Conservation (phyloP, 2,797 vertebrate genomes). For the Chaunax sp. region DNA sequence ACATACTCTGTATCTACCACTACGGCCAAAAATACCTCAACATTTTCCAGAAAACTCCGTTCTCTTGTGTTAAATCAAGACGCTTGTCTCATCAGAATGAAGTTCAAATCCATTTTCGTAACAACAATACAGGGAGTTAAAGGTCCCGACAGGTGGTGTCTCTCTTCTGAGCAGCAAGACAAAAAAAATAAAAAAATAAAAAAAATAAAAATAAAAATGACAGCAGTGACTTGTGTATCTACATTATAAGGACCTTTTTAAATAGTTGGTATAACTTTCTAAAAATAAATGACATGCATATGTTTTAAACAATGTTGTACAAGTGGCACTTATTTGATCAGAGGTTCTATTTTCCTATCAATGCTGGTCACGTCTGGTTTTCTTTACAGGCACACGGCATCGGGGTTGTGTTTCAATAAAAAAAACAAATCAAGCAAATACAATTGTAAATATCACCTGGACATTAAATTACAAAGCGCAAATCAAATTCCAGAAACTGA, state of each 20-base stretch:
- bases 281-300: constrained; percentile 77
- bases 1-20: constrained; percentile 51
- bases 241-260: constrained; percentile 70
- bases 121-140: constrained; percentile 50
- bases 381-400: constrained; percentile 8
- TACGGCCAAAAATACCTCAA: constrained; percentile 67
- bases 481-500: no score
- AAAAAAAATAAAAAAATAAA: constrained; percentile 24
- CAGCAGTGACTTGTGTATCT: constrained; percentile 50
- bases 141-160: constrained; percentile 59
- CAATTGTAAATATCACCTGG: neutral
- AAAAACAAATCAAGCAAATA: neutral
- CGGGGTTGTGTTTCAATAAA: constrained; percentile 5
- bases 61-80: constrained; percentile 72
- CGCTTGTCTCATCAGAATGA: constrained; percentile 57
- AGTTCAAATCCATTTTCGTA: constrained; percentile 54
- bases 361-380: constrained; percentile 54
- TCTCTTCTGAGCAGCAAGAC: constrained; percentile 35
- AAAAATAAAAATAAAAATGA: constrained; percentile 44
- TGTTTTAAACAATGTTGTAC: constrained; percentile 74
- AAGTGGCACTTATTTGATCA: constrained; percentile 71
- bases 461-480: neutral
- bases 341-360: constrained; percentile 67
- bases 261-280: constrained; percentile 73
- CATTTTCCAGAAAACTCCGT: constrained; percentile 61